Evolutionary conservation across 2,888 invertebrate species (phyloP), one percentile per base, ranked within the genome.

Genomic region (Megamerina dolium): DNA sequence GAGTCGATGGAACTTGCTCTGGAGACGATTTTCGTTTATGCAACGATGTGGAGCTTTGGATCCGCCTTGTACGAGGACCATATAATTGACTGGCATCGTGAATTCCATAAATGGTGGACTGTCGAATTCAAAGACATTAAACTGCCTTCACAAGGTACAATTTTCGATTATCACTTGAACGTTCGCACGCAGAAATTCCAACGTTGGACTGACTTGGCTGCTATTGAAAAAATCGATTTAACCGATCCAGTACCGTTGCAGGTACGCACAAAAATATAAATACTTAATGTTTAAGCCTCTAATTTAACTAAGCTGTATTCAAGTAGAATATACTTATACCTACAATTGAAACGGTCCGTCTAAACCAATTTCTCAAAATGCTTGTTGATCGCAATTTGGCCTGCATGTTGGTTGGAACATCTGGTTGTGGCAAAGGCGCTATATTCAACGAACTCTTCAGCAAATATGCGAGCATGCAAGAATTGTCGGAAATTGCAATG

Each of bases 31-130:
- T 96, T 95, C 72, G 90, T 84, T 4, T 95, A 95, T 69, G 82
- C 85, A 21, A 79, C 83, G 45, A 80, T 94, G 37, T 96, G 95
- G 95, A 89, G 93, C 2, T 96, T 95, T 63, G 95, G 95, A 3
- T 91, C 94, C 0, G 83, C 85, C 0, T 76, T 90, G 50, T 90
- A 87, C 72, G 90, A 90, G 75, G 94, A 95, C 72, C 83, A 90
- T 73, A 74, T 90, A 41, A 78, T 87, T 10, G 95, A 96, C 68
- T 91, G 94, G 84, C 80, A 93, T 40, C 85, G 85, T 50, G 95
- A 96, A 66, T 95, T 95, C 70, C 91, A 87, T 64, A 94, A 92
- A 70, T 96, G 94, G 94, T 96, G 93, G 80, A 77, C 79, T 21
- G 85, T 83, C 50, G 95, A 96, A 73, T 96, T 94, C 69, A 95